Percentiles rank a stretch among this genome's conserved stretches.
These are phyloP conservation scores for Holocentrus rufus DNA, from an alignment of 2,797 vertebrate genomes.

Conservation along the genomic window DNA sequence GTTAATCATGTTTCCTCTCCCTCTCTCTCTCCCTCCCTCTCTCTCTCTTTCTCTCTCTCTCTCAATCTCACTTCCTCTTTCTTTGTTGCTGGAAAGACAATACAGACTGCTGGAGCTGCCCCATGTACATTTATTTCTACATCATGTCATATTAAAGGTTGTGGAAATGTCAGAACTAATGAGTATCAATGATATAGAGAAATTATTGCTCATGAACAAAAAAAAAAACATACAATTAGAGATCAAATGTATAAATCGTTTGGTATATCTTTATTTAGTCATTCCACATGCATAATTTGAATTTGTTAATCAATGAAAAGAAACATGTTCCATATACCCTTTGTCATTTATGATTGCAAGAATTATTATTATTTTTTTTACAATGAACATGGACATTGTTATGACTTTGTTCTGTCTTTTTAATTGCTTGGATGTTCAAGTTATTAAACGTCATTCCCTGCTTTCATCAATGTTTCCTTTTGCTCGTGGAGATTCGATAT, in stretches of 20 bases:
- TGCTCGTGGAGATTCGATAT: conserved; percentile 50
- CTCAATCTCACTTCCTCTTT: neutral
- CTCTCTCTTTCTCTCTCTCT: conserved; percentile 26
- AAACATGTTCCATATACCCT: conserved; percentile 50
- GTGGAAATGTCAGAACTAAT: conserved; percentile 68
- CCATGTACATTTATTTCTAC: conserved; percentile 77
- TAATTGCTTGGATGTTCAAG: conserved; percentile 38
- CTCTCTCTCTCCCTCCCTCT: conserved; percentile 33
- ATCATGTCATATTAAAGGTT: conserved; percentile 68
- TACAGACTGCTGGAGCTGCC: conserved; percentile 70
- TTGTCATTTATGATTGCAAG: conserved; percentile 48
- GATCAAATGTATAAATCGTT: conserved; percentile 65
- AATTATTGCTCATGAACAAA: conserved; percentile 61
- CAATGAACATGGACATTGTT: conserved; percentile 50
- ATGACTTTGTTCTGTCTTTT: conserved; percentile 54
- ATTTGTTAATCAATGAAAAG: conserved; percentile 46
- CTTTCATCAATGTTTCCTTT: conserved; percentile 52
- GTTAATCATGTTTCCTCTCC: conserved; percentile 40
- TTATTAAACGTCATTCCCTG: conserved; percentile 46
- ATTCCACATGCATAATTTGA: conserved; percentile 68
- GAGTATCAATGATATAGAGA: conserved; percentile 59
- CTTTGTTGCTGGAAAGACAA: conserved; percentile 54
- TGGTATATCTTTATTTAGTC: conserved; percentile 65
- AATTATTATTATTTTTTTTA: conserved; percentile 33
- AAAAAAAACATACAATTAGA: conserved; percentile 40